Evolutionary conservation across 2,113 vertebrate genomes (phyloP).

Genomic region (Alethe diademata): DNA sequence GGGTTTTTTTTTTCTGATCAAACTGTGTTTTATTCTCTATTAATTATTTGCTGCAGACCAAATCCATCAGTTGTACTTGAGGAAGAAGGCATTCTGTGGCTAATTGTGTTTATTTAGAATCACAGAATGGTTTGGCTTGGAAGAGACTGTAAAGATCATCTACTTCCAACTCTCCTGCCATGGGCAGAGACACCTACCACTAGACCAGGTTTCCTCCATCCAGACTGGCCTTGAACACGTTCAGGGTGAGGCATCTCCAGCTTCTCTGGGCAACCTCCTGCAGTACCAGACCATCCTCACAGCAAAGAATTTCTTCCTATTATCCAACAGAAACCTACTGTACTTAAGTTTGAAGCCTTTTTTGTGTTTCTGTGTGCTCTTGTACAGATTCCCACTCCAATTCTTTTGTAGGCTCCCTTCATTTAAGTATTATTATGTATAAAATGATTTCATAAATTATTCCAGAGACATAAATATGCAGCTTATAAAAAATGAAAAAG

Average conservation of each 20-base stretch:
- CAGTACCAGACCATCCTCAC: not conserved
- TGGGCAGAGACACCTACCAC: too few species aligned
- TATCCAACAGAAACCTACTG: not conserved
- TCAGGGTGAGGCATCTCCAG: not conserved
- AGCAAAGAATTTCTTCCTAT: not conserved
- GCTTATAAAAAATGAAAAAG: not conserved
- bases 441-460: not conserved
- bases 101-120: not conserved
- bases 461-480: not conserved
- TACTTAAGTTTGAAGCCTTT: not conserved
- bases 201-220: not conserved
- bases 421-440: not conserved
- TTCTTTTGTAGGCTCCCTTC: not conserved
- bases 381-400: not conserved
- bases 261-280: not conserved
- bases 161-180: not conserved
- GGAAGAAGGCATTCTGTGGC: not conserved
- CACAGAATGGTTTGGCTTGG: not conserved
- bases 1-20: not conserved
- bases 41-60: not conserved
- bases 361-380: too few species aligned
- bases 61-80: not conserved
- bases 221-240: not conserved
- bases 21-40: not conserved
- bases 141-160: fast-evolving